These are phyloP conservation scores for Xenopus petersii DNA, from an alignment of 2,797 vertebrate genomes.

Conservation along the genomic window DNA sequence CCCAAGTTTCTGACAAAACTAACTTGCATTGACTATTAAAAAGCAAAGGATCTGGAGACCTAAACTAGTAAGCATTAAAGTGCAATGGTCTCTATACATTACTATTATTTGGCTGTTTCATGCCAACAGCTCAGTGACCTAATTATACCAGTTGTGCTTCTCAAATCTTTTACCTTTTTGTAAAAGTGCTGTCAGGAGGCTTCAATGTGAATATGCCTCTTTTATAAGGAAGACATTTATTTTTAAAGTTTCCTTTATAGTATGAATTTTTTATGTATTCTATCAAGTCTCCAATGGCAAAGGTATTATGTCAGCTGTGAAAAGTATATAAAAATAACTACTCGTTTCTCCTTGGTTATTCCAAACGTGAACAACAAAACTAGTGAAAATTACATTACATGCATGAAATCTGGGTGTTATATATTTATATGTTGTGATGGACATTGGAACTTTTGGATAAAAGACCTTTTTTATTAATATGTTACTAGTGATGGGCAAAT, in stretches of 20 bases:
- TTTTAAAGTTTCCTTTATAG: constrained; percentile 46
- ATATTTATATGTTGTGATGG: background rate
- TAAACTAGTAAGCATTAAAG: constrained; percentile 20
- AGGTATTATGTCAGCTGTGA: constrained; percentile 13
- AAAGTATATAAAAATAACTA: constrained; percentile 43
- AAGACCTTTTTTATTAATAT: background rate
- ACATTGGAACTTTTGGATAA: background rate
- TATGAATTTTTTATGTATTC: constrained; percentile 13
- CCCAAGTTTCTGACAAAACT: background rate
- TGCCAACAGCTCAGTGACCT: constrained; percentile 18
- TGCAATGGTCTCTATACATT: constrained; percentile 11
- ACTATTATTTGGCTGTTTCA: background rate
- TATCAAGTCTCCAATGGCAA: constrained; percentile 33
- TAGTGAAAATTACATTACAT: background rate
- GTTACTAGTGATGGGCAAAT: too few species aligned
- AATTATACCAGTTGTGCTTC: constrained; percentile 1
- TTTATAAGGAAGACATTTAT: constrained; percentile 40
- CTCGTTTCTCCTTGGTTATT: constrained; percentile 20
- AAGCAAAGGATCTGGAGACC: constrained; percentile 9
- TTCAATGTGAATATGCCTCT: constrained; percentile 42
- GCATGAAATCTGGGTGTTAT: background rate
- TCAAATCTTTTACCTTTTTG: background rate
- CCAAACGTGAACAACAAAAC: constrained; percentile 4
- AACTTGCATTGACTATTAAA: constrained; percentile 25
- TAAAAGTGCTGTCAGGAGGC: constrained; percentile 40